phyloP scores from a whole-genome alignment of 2,113 vertebrate genomes.

The Lonchura striata region DNA sequence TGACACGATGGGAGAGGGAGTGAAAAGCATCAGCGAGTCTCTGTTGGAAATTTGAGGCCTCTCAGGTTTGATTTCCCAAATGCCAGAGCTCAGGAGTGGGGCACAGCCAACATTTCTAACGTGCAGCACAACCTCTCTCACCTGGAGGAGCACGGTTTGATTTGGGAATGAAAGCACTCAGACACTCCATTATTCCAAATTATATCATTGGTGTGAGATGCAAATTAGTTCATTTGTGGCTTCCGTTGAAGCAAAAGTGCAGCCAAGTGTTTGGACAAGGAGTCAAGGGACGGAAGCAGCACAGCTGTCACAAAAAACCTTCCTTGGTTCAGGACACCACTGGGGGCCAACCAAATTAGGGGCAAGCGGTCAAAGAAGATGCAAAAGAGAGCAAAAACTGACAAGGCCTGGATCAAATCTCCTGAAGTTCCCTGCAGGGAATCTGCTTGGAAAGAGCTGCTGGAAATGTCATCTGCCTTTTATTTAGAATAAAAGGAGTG shows the following conservation, averaged over 20 bases:
- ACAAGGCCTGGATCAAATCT: background rate
- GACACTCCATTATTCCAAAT: background rate
- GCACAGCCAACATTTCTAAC: background rate
- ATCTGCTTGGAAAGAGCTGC: background rate
- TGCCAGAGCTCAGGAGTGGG: background rate
- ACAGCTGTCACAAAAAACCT: background rate
- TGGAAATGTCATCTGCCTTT: slow-evolving; percentile 27
- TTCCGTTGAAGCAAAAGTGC: background rate
- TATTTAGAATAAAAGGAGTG: background rate
- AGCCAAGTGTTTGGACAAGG: background rate
- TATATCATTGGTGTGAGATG: background rate
- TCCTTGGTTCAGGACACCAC: background rate
- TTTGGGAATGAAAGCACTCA: background rate
- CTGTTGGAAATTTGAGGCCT: background rate
- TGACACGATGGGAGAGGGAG: background rate
- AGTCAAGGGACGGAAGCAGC: background rate
- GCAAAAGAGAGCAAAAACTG: background rate
- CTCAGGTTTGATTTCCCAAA: background rate
- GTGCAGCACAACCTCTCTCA: rapidly evolving
- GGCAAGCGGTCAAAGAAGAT: background rate
- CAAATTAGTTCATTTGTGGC: background rate
- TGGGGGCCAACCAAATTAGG: background rate
- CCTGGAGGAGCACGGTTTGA: background rate
- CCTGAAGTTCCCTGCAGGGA: background rate
- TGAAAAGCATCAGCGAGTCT: background rate